Base-by-base conservation (phyloP, 2,888 invertebrate species). In the Philhelius pedissequus region DNA sequence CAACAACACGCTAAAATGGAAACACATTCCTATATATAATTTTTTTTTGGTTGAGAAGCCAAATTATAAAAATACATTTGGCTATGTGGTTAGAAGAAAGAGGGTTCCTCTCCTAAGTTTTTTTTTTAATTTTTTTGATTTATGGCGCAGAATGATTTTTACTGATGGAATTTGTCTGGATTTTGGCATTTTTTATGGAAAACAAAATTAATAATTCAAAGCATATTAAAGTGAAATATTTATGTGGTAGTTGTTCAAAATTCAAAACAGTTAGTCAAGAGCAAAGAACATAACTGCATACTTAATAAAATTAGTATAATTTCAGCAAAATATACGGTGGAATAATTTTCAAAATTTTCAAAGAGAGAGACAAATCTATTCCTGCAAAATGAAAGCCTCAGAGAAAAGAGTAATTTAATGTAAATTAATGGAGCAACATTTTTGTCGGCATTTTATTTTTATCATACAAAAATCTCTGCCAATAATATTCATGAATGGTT, bases 141-240 rank as follows among this genome's bases (percentile, higher is more conserved):
- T 84, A 84, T 80, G 66, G 80, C 43, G 66, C 30, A 60, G 84
- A 84, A 58, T 56, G 75, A 79, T 75, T 70, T 76, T 84, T 75
- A 76, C 75, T 45, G 70, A 80, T 62, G 71, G 79, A 71, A 80
- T 79, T 83, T 78, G 74, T 83, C 74, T 75, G 79, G 38, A 79
- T 79, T 79, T 79, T 83, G 79, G 69, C 74, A 75, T 73, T 22
- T 48, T 35, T 76, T 62, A 62, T 60, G 38, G 40, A 62, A 27
- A 73, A 60, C 40, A 48, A 52, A 48, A 60, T 60, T 48, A 62
- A 74, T 62, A 58, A 69, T 73, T 73, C 20, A 54, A 40, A 66
- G 32, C 60, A 62, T n/a, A n/a, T 68, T 73, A 54, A 45, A 58
- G 56, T 54, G 56, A 62, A 77, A 27, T 60, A 32, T 45, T 71